phyloP scores from a whole-genome alignment of 2,888 invertebrate species.

The Drosophila neotestacea region DNA sequence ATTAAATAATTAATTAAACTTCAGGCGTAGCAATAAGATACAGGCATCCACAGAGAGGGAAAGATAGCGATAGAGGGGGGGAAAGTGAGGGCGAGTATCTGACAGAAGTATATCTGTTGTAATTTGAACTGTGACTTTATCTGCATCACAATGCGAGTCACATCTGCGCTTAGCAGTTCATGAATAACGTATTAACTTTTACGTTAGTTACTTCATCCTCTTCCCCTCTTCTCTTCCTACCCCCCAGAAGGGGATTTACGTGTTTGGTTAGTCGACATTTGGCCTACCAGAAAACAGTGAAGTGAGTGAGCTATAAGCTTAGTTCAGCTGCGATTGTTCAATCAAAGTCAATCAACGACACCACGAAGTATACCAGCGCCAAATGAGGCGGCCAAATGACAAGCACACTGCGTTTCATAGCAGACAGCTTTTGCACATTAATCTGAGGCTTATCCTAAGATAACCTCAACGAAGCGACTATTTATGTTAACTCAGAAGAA shows the following conservation, averaged over 20 bases:
- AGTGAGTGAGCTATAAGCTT: slow-evolving; percentile 1
- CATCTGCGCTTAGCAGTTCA: slow-evolving; percentile 82
- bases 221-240: background rate
- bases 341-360: slow-evolving; percentile 65
- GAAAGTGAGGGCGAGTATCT: background rate
- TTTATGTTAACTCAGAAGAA: background rate
- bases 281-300: background rate
- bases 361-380: slow-evolving; percentile 27
- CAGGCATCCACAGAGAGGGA: slow-evolving; percentile 6
- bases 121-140: slow-evolving; percentile 35
- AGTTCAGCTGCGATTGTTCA: slow-evolving; percentile 51
- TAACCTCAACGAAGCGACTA: background rate
- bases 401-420: slow-evolving; percentile 13
- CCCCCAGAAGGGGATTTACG: slow-evolving; percentile 30
- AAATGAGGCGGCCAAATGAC: slow-evolving; percentile 19
- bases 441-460: background rate
- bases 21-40: slow-evolving; percentile 42
- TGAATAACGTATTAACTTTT: slow-evolving; percentile 82
- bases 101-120: slow-evolving; percentile 1
- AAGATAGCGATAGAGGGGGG: background rate
- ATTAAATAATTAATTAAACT: slow-evolving; percentile 81
- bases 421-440: slow-evolving; percentile 12
- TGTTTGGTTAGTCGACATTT: slow-evolving; percentile 41
- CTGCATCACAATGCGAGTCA: slow-evolving; percentile 76
- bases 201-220: slow-evolving; percentile 49